Percentiles rank a stretch among this genome's conserved stretches.
Evolutionary conservation across 2,888 invertebrate genomes (phyloP).

Genomic region (Scaptomyza parva): DNA sequence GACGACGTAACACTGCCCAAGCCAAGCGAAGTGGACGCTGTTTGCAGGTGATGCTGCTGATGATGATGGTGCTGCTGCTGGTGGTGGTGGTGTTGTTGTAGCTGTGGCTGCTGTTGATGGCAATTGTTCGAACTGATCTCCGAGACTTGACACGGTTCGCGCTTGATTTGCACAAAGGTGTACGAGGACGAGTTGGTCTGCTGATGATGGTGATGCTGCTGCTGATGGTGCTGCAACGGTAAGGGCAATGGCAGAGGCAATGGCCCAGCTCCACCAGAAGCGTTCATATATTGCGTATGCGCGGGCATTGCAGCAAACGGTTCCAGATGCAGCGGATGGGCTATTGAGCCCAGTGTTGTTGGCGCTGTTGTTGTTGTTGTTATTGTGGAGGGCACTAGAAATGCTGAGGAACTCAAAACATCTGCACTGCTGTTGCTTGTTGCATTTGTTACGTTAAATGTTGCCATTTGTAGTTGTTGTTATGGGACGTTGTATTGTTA

Average conservation of each 20-base stretch:
- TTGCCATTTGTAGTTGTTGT: conserved; percentile 72
- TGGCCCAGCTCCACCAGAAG: conserved; percentile 34
- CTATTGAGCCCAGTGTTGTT: conserved; percentile 22
- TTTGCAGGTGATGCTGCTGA: conserved; percentile 62
- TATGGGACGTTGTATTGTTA: conserved; percentile 15
- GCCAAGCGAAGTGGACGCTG: conserved; percentile 60
- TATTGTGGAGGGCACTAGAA: conserved; percentile 75
- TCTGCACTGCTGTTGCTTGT: conserved; percentile 67
- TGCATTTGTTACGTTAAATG: conserved; percentile 70
- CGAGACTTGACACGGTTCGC: conserved; percentile 85
- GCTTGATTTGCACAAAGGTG: conserved; percentile 84
- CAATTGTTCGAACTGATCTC: conserved; percentile 84
- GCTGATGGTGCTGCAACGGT: conserved; percentile 54
- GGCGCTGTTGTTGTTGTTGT: conserved; percentile 37
- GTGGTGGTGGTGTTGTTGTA: conserved; percentile 63
- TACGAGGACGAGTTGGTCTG: conserved; percentile 81
- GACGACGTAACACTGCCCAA: conserved; percentile 65
- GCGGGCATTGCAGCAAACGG: conserved; percentile 72
- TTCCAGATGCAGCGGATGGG: conserved; percentile 67
- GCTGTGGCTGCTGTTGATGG: conserved; percentile 75
- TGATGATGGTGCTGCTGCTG: conserved; percentile 67
- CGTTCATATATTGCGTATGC: conserved; percentile 70
- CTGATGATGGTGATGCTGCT: conserved; percentile 68
- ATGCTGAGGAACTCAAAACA: conserved; percentile 76
- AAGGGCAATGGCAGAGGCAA: conserved; percentile 32